A percentile compares a stretch with the other conserved stretches of the same genome.
These are phyloP conservation scores for Semibalanus balanoides DNA, from an alignment of 1,140 invertebrate species.

Conservation along the genomic window DNA sequence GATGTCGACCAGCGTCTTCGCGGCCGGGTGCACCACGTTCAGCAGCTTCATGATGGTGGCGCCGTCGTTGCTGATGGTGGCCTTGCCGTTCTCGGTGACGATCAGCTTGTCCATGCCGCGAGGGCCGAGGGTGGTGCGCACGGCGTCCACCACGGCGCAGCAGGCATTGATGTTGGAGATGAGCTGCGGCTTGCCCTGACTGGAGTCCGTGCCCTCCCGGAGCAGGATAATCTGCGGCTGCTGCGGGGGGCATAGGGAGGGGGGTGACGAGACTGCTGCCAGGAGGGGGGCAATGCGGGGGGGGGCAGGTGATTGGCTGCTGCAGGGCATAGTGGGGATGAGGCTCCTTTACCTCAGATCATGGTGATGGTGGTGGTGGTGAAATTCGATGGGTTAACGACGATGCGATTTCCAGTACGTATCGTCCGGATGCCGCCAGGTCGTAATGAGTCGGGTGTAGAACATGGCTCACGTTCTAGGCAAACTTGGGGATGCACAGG, in stretches of 20 bases:
- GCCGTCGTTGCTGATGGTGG: slow-evolving; percentile 97
- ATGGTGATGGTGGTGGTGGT: too few species aligned
- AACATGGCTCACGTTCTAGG: too few species aligned
- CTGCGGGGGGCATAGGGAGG: slow-evolving; percentile 45
- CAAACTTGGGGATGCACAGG: too few species aligned
- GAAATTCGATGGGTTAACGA: too few species aligned
- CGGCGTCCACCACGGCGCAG: slow-evolving; percentile 83
- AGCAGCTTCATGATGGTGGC: slow-evolving; percentile 96
- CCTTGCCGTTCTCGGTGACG: slow-evolving; percentile 68
- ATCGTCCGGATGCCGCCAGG: too few species aligned
- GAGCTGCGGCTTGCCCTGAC: slow-evolving; percentile 89
- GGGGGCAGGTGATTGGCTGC: too few species aligned
- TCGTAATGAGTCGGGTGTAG: too few species aligned
- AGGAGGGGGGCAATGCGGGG: too few species aligned
- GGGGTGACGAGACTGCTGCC: too few species aligned
- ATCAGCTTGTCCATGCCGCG: slow-evolving; percentile 99
- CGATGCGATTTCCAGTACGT: too few species aligned
- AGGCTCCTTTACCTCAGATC: too few species aligned
- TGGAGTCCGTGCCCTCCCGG: slow-evolving; percentile 94
- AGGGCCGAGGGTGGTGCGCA: slow-evolving; percentile 91
- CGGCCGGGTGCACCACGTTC: slow-evolving; percentile 95
- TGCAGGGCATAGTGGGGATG: too few species aligned
- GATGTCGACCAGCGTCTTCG: slow-evolving; percentile 94
- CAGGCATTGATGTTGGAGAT: slow-evolving; percentile 99
- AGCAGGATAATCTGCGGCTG: slow-evolving; percentile 95